phyloP scores from a whole-genome alignment of 2,888 invertebrate species.

The Dendrolimus pini region DNA sequence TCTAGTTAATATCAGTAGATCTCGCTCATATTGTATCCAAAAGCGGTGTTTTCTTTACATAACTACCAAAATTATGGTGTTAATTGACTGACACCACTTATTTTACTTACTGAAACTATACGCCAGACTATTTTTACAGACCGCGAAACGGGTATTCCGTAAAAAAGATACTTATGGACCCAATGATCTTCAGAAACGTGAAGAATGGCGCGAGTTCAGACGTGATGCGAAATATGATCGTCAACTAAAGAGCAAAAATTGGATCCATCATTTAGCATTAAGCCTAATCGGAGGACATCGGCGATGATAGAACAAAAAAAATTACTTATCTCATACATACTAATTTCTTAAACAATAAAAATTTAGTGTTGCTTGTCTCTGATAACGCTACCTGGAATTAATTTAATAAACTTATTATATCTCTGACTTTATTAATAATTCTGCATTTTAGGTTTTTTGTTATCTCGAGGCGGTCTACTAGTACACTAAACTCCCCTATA shows the following conservation, averaged over 20 bases:
- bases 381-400: constrained; percentile 11
- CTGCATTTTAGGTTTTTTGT: not conserved
- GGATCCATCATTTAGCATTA: constrained; percentile 50
- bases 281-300: constrained; percentile 54
- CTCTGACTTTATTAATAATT: not conserved
- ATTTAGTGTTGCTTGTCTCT: not conserved
- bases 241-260: constrained; percentile 40
- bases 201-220: constrained; percentile 78
- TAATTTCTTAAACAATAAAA: no score
- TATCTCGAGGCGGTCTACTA: not conserved
- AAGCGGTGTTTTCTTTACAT: no score
- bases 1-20: no score
- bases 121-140: constrained; percentile 37
- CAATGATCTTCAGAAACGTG: constrained; percentile 57
- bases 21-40: no score
- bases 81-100: not conserved
- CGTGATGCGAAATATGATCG: constrained; percentile 55
- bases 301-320: constrained; percentile 16
- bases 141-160: constrained; percentile 54
- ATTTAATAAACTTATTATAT: constrained; percentile 12
- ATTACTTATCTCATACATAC: not conserved
- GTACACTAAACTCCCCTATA: not conserved
- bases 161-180: constrained; percentile 71
- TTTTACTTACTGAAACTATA: not conserved
- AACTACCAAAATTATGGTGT: no score